Conservation (phyloP, 2,888 invertebrate species). For the Pollenia labialis region DNA sequence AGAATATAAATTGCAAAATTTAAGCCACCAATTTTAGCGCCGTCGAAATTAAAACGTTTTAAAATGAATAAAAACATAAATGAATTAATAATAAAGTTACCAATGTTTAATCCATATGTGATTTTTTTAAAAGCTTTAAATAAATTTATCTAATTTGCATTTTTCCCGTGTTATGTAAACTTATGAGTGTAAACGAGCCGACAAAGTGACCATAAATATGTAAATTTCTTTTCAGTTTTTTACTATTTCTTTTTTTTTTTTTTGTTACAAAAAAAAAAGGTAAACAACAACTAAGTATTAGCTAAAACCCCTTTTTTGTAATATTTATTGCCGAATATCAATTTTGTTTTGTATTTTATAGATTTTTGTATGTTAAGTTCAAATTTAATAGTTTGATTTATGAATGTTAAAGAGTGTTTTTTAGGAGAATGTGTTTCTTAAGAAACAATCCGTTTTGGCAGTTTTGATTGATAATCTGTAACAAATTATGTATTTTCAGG, state of each 20-base stretch:
- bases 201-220: conserved; percentile 42
- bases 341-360: conserved; percentile 13
- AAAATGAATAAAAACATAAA: neutral
- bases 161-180: conserved; percentile 27
- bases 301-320: conserved; percentile 20
- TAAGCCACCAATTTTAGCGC: conserved; percentile 11
- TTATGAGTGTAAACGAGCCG: neutral
- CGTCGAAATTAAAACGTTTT: neutral
- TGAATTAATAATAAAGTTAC: neutral
- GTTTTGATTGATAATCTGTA: conserved; percentile 56
- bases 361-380: conserved; percentile 30
- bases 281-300: too few species aligned
- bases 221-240: conserved; percentile 26
- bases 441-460: neutral
- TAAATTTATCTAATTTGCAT: conserved; percentile 2
- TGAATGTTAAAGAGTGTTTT: neutral
- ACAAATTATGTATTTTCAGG: conserved; percentile 17
- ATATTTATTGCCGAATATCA: conserved; percentile 11
- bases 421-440: neutral
- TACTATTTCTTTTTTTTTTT: neutral
- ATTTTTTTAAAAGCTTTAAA: conserved; percentile 19
- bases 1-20: too few species aligned
- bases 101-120: neutral
- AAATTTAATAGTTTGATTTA: conserved; percentile 36
- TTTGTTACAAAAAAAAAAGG: neutral